Evolutionary conservation across 2,888 invertebrate genomes (phyloP), one percentile per base, ranked within the genome.

Genomic region (Gryllus longicercus): DNA sequence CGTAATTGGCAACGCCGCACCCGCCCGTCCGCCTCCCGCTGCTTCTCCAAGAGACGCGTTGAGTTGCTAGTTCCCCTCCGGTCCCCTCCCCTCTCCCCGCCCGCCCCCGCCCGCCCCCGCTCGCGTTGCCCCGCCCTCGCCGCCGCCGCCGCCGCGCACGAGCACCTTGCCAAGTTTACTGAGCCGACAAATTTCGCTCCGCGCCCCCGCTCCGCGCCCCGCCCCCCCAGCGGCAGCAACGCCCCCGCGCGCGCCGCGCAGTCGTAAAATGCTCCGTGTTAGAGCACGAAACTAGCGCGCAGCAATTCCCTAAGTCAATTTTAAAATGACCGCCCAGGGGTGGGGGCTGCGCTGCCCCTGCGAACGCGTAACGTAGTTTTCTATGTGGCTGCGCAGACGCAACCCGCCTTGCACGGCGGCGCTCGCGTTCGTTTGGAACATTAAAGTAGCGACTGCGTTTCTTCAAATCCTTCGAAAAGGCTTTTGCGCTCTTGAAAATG

Each of bases 151-250:
- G 63, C 63, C 14, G 16, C 63, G 16, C n/a, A 4, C 63, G 14
- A 63, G 63, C 14, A 63, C 63, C 63, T 63, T 63, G 63, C 63
- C 63, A 63, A 63, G 63, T 63, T 63, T 63, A 63, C 63, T 63
- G 63, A 63, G 63, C 63, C 63, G 63, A 63, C 63, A 63, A 63
- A 63, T 63, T 63, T 63, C 63, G 63, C 63, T 63, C 63, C 63
- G 63, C 63, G 16, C n/a, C 63, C 63, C 63, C 63, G 63, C n/a
- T 63, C 63, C 63, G 63, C 63, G 16, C n/a, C 63, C 63, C 16
- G 63, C n/a, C 63, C 63, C 63, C 63, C 4, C 63, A 8, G 63
- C 1, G 63, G 63, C n/a, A 11, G 63, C n/a, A n/a, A 63, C 63
- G 63, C 63, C n/a, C 38, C 63, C 16, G 63, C 38, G 38, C 38